These are phyloP conservation scores for Drosophila percnosoma DNA, from an alignment of 2,888 invertebrate genomes.

Conservation along the genomic window DNA sequence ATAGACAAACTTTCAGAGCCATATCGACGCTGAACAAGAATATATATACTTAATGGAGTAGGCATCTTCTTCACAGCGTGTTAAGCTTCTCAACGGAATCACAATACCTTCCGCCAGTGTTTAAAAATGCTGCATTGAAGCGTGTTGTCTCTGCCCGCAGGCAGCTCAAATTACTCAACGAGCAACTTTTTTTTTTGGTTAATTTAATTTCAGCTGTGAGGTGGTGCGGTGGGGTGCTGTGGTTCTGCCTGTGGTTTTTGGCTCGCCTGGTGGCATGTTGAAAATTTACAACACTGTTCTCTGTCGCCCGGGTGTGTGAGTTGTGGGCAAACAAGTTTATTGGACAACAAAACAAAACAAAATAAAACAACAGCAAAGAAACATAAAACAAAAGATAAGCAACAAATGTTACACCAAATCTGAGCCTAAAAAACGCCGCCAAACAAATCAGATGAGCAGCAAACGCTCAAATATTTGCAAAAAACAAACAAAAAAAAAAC, in stretches of 20 bases:
- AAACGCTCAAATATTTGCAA: slow-evolving; percentile 59
- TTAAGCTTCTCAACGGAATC: neutral
- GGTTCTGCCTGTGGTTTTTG: slow-evolving; percentile 5
- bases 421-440: neutral
- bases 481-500: slow-evolving; percentile 29
- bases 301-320: slow-evolving; percentile 17
- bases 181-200: slow-evolving; percentile 29
- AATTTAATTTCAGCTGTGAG: slow-evolving; percentile 44
- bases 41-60: neutral
- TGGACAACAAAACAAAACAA: slow-evolving; percentile 14
- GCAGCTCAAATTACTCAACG: slow-evolving; percentile 50
- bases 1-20: too few relatives aligned
- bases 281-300: slow-evolving; percentile 46
- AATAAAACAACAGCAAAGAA: neutral
- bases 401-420: slow-evolving; percentile 6
- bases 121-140: slow-evolving; percentile 13
- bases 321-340: slow-evolving; percentile 50
- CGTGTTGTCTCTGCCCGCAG: slow-evolving; percentile 38
- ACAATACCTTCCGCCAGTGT: neutral
- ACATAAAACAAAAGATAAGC: slow-evolving; percentile 1
- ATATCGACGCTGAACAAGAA: neutral
- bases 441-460: slow-evolving; percentile 20
- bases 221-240: slow-evolving; percentile 3
- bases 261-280: slow-evolving; percentile 21
- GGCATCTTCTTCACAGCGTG: too few relatives aligned